These are phyloP conservation scores for Cryptophagus acutangulus DNA, from an alignment of 2,888 invertebrate species.

Conservation along the genomic window DNA sequence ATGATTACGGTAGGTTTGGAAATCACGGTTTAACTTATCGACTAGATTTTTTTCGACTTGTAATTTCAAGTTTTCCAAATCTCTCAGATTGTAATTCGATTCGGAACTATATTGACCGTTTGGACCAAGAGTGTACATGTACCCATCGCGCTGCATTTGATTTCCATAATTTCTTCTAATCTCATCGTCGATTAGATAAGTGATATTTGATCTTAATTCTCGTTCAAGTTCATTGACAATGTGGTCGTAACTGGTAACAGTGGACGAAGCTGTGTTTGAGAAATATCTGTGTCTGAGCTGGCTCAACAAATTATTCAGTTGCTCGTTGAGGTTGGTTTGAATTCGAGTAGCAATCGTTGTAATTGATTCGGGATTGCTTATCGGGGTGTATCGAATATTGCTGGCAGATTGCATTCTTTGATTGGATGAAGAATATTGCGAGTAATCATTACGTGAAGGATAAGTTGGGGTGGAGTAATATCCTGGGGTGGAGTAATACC, in stretches of 20 bases:
- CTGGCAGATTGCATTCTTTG: too few species aligned
- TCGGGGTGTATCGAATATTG: slow-evolving; percentile 28
- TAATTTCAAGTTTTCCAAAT: slow-evolving; percentile 37
- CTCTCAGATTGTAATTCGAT: slow-evolving; percentile 39
- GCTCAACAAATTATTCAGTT: slow-evolving; percentile 36
- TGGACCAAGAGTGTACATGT: slow-evolving; percentile 34
- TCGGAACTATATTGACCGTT: slow-evolving; percentile 30
- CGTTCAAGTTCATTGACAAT: slow-evolving; percentile 36
- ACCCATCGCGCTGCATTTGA: slow-evolving; percentile 36
- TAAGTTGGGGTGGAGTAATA: too few species aligned
- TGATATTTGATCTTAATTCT: slow-evolving; percentile 39
- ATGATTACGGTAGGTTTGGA: slow-evolving; percentile 22
- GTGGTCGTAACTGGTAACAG: slow-evolving; percentile 29
- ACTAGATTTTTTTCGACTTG: slow-evolving; percentile 41
- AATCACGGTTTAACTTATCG: slow-evolving; percentile 34
- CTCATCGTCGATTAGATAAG: slow-evolving; percentile 37
- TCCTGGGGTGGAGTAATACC: slow-evolving; percentile 11
- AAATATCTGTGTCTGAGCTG: slow-evolving; percentile 32
- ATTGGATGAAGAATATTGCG: background rate
- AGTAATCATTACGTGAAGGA: background rate
- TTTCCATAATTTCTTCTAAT: slow-evolving; percentile 38
- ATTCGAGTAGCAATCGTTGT: slow-evolving; percentile 38
- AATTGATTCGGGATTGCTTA: slow-evolving; percentile 33
- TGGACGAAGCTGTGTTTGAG: slow-evolving; percentile 21
- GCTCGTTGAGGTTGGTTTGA: slow-evolving; percentile 36